Percentiles rank a stretch among this genome's conserved stretches.
phyloP scores from a whole-genome alignment of 2,797 vertebrate genomes.

The Tapirus indicus region DNA sequence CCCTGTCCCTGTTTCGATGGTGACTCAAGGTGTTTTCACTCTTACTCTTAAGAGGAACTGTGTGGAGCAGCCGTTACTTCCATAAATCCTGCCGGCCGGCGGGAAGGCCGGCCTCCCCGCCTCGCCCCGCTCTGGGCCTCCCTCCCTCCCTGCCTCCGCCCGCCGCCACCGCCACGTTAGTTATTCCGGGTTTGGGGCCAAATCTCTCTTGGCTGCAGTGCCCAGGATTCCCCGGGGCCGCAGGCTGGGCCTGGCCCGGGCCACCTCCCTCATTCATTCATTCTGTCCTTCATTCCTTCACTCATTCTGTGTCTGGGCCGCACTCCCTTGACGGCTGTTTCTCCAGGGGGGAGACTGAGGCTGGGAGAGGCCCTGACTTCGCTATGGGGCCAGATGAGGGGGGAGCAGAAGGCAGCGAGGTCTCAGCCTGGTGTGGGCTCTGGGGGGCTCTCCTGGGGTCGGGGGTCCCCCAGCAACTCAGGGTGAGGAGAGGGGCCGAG shows the following conservation, averaged over 20 bases:
- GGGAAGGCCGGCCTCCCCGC: not conserved
- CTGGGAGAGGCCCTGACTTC: rapidly evolving
- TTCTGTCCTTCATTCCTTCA: not conserved
- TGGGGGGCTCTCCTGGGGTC: not conserved
- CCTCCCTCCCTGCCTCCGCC: constrained; percentile 23
- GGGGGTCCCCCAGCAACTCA: not conserved
- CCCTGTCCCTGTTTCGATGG: not conserved
- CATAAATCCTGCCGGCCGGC: constrained; percentile 74
- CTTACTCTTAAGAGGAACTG: constrained; percentile 77
- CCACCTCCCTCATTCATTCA: constrained; percentile 41
- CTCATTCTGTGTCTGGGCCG: not conserved
- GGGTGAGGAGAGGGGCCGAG: not conserved
- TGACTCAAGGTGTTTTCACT: constrained; percentile 76
- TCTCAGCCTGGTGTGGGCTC: not conserved
- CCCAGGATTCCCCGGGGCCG: constrained; percentile 66
- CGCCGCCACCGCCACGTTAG: constrained; percentile 60
- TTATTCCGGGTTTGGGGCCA: constrained; percentile 81
- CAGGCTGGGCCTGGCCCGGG: constrained; percentile 46
- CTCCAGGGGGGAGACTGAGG: not conserved
- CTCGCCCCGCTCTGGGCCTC: constrained; percentile 3
- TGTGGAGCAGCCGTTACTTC: constrained; percentile 65
- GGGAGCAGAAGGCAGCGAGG: not conserved
- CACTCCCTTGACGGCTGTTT: not conserved
- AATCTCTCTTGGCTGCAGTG: constrained; percentile 73
- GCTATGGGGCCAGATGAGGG: not conserved